Conservation (phyloP, 2,797 vertebrate species). For the Sebastes vulpes region DNA sequence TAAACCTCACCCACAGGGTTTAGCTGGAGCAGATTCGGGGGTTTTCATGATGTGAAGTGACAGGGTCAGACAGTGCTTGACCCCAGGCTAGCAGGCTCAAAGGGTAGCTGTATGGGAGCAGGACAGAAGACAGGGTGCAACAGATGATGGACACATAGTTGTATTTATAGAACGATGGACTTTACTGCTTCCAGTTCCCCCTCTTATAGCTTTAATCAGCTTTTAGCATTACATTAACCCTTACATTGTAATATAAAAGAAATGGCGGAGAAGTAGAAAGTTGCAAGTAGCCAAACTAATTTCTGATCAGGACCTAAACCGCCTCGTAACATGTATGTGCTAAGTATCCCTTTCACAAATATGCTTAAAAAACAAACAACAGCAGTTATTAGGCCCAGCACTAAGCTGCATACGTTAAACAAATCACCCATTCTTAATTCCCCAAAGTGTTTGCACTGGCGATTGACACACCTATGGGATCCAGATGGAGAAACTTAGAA, state of each 20-base stretch:
- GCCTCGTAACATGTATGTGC: background rate
- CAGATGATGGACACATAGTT: constrained; percentile 34
- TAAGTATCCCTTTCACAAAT: constrained; percentile 51
- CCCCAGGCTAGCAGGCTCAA: constrained; percentile 80
- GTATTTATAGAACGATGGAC: constrained; percentile 38
- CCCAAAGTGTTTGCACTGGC: constrained; percentile 88
- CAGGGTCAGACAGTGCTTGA: constrained; percentile 63
- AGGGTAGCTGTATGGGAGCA: constrained; percentile 62
- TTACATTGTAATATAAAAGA: background rate
- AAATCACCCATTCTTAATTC: constrained; percentile 83
- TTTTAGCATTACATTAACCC: background rate
- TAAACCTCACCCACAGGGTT: constrained; percentile 13
- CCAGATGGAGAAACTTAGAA: constrained; percentile 89
- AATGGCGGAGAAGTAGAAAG: background rate
- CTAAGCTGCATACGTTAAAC: constrained; percentile 58
- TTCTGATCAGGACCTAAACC: background rate
- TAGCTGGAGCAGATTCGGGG: constrained; percentile 6
- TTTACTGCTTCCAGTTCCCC: background rate
- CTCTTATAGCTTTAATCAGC: background rate
- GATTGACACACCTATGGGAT: constrained; percentile 88
- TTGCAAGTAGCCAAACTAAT: background rate
- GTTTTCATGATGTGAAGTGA: constrained; percentile 55
- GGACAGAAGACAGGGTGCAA: constrained; percentile 20
- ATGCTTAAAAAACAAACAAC: constrained; percentile 54
- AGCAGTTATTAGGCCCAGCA: background rate